Evolutionary conservation across 2,113 vertebrate species (phyloP).

Genomic region (Anolis carolinensis): DNA sequence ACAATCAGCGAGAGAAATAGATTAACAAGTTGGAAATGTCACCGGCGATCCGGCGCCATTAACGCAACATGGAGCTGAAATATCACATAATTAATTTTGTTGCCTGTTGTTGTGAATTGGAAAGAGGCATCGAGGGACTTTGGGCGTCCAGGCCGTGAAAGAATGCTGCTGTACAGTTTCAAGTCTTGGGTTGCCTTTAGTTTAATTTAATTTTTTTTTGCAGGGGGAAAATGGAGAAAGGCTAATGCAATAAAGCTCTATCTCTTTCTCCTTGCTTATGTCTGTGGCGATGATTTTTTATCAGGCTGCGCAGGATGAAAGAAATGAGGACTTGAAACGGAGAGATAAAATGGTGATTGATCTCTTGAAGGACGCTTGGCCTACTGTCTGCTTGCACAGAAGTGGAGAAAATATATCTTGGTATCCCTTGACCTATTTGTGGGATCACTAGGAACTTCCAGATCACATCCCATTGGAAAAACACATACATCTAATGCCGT

Average conservation of each 20-base stretch:
- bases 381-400: slow-evolving; percentile 41
- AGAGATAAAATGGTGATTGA: slow-evolving; percentile 69
- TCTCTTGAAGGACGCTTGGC: slow-evolving; percentile 64
- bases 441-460: too few species aligned
- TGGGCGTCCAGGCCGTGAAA: slow-evolving; percentile 61
- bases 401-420: too few species aligned
- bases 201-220: background rate
- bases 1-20: slow-evolving; percentile 78
- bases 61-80: slow-evolving; percentile 78
- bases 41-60: slow-evolving; percentile 71
- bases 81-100: slow-evolving; percentile 78
- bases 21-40: slow-evolving; percentile 77
- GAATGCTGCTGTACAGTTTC: slow-evolving; percentile 52
- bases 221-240: too few species aligned
- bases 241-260: slow-evolving; percentile 70
- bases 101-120: slow-evolving; percentile 76
- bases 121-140: slow-evolving; percentile 35
- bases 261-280: slow-evolving; percentile 67
- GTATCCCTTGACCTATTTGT: too few species aligned
- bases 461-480: too few species aligned
- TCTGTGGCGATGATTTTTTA: slow-evolving; percentile 70
- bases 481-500: too few species aligned
- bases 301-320: slow-evolving; percentile 59
- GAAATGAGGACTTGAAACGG: slow-evolving; percentile 71
- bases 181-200: slow-evolving; percentile 32